Percentiles rank a stretch among this genome's conserved stretches.
phyloP scores from a whole-genome alignment of 1,140 invertebrate species.

The Probaryconus sp. region DNA sequence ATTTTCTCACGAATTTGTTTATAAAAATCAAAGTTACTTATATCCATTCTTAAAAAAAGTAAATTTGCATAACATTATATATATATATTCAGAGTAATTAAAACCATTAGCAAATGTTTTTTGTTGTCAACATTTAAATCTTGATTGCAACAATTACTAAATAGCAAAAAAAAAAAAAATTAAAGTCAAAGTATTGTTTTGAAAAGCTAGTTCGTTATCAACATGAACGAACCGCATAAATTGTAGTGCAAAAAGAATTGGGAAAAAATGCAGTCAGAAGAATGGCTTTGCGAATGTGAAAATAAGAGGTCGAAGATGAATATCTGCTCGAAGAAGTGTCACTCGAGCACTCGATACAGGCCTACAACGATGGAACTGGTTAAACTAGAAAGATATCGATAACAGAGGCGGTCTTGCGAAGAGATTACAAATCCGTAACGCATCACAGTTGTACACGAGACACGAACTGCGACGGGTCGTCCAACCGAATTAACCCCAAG shows the following conservation, averaged over 20 bases:
- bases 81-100: too few relatives aligned
- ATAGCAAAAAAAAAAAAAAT: too few relatives aligned
- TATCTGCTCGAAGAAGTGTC: conserved; percentile 56
- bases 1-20: too few relatives aligned
- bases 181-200: too few relatives aligned
- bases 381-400: conserved; percentile 67
- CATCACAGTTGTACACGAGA: conserved; percentile 59
- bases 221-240: conserved; percentile 3
- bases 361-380: conserved; percentile 54
- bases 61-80: too few relatives aligned
- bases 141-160: too few relatives aligned
- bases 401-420: conserved; percentile 68
- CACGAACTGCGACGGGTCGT: conserved; percentile 58
- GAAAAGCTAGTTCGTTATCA: too few relatives aligned
- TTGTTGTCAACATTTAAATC: too few relatives aligned
- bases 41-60: too few relatives aligned
- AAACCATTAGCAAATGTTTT: too few relatives aligned
- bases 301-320: conserved; percentile 50
- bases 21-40: too few relatives aligned
- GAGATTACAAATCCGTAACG: conserved; percentile 71
- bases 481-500: conserved; percentile 57
- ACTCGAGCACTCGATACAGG: conserved; percentile 32
- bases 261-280: conserved; percentile 26
- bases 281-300: conserved; percentile 44
- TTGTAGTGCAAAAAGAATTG: too few relatives aligned